A percentile compares a stretch with the other conserved stretches of the same genome.
Conservation (phyloP, 2,797 vertebrate genomes). For the Hemitrygon akajei region DNA sequence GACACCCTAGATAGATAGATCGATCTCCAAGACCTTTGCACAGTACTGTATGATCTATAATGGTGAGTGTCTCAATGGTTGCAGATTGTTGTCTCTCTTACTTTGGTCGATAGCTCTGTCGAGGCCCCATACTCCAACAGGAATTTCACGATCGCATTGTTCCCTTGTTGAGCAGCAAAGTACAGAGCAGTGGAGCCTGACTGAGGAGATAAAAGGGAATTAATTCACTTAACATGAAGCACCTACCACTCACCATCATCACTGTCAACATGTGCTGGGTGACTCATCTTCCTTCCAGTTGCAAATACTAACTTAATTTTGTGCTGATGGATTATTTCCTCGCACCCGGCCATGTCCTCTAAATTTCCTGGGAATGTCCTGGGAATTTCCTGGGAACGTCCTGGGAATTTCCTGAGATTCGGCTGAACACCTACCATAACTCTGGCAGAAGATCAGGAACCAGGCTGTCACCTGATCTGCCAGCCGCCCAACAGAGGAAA, state of each 20-base stretch:
- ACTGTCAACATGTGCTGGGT: too few relatives aligned
- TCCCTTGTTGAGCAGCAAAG: conserved; percentile 90
- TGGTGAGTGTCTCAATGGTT: background rate
- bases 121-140: conserved; percentile 94
- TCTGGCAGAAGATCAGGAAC: background rate
- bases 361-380: background rate
- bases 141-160: conserved; percentile 78
- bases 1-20: too few relatives aligned
- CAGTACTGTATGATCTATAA: too few relatives aligned
- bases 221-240: background rate
- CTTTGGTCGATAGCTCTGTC: conserved; percentile 86
- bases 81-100: conserved; percentile 52
- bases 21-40: too few relatives aligned
- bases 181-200: conserved; percentile 89
- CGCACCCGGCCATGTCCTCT: background rate
- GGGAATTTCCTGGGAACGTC: background rate
- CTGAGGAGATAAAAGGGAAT: conserved; percentile 51
- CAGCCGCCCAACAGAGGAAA: background rate
- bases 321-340: background rate
- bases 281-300: background rate
- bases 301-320: background rate
- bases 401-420: background rate
- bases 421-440: background rate
- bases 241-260: background rate
- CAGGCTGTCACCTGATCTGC: background rate